phyloP scores from a whole-genome alignment of 2,888 invertebrate genomes.

The Lepidocyrtoides sp. region DNA sequence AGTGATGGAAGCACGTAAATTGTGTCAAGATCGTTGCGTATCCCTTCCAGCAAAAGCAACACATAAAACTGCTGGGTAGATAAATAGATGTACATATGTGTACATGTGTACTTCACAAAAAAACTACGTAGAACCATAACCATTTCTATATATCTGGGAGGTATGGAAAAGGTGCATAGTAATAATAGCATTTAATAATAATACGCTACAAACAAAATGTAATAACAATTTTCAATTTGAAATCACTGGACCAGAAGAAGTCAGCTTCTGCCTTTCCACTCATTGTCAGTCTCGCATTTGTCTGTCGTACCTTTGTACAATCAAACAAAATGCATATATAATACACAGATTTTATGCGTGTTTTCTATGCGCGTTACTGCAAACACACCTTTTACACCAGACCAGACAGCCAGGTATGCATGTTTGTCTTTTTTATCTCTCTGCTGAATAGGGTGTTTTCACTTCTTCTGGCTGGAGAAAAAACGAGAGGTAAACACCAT shows the following conservation, averaged over 20 bases:
- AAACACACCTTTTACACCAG: conserved; percentile 68
- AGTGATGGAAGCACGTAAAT: conserved; percentile 26
- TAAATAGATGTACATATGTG: no score
- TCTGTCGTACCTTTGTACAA: conserved; percentile 22
- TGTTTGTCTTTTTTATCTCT: conserved; percentile 21
- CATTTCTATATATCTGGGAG: not conserved
- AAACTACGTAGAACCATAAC: not conserved
- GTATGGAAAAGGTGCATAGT: conserved; percentile 69
- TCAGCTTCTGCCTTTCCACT: conserved; percentile 56
- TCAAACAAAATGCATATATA: conserved; percentile 54
- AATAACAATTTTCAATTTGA: conserved; percentile 76
- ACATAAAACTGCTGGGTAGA: conserved; percentile 7
- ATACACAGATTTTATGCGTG: conserved; percentile 66
- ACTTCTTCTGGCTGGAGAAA: conserved; percentile 54
- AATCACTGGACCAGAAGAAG: conserved; percentile 74
- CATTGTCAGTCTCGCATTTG: conserved; percentile 26
- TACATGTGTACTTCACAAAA: not conserved
- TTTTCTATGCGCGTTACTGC: conserved; percentile 59
- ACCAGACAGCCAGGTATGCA: conserved; percentile 64
- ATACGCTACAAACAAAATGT: conserved; percentile 37
- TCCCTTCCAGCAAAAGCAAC: conserved; percentile 28
- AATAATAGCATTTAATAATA: conserved; percentile 73
- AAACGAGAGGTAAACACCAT: conserved; percentile 62
- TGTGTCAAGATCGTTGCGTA: conserved; percentile 40
- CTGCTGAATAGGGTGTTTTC: conserved; percentile 65